Base-by-base conservation (phyloP, 2,797 vertebrate species). In the Scomberomorus guttatus region DNA sequence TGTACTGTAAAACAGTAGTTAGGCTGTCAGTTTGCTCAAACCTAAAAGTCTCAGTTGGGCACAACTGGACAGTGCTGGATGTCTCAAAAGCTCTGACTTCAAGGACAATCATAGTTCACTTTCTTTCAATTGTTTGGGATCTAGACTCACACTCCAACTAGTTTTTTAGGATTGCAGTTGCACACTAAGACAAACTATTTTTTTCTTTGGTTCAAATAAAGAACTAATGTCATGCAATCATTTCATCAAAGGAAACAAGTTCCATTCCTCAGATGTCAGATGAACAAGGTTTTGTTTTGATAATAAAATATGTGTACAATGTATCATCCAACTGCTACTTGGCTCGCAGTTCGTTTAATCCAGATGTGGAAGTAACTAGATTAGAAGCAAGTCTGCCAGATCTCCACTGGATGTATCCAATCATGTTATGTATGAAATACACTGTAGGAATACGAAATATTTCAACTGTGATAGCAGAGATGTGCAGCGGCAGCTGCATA, bases 311-410 rank as follows among this genome's bases (percentile, higher is more conserved):
- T 67, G 72, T 78, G 62, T 81, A 80, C 74, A 82, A 87, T 83
- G 44, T 54, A 77, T 79, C 81, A 72, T 84, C 61, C 72, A 66
- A 42, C 80, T 71, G 75, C 79, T 79, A 71, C 82, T 86, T 82
- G 89, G 83, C 84, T 77, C 60, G 14, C 59, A 66, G 27, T 73
- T 81, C 54, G 69, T 82, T 88, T 87, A 86, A 90, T 86, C 81
- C 87, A 93, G 88, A 90, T 91, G 84, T 90, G 88, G 78, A 83
- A 42, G 82, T 84, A 89, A 90, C 75, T 50, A 77, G 90, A 92
- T 91, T 91, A 89, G 55, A 72, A 24, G 67, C 55, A 42, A 48
- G 75, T 34, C 68, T 89, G 91, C 87, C 85, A 88, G 63, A 85
- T 88, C 82, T 85, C 58, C 56, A 44, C 72, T 83, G 68, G 86